These are phyloP conservation scores for Macrobrachium rosenbergii DNA, from an alignment of 1,140 invertebrate genomes.

Conservation along the genomic window DNA sequence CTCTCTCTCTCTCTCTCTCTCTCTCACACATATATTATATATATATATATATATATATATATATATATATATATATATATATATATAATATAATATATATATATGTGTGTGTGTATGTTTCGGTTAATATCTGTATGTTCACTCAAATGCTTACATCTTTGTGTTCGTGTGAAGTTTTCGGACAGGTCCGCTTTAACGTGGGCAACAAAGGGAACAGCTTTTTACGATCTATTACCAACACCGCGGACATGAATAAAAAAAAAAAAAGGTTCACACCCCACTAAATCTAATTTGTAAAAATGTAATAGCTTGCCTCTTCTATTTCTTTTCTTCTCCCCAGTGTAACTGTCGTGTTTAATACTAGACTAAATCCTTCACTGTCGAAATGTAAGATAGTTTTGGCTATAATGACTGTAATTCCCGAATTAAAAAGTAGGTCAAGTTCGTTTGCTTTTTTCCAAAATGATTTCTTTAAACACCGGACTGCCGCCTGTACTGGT, in stretches of 20 bases:
- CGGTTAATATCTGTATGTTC: conserved; percentile 24
- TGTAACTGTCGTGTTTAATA: too few species aligned
- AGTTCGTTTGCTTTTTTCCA: too few species aligned
- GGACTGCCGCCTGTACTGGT: too few species aligned
- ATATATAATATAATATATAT: conserved; percentile 14
- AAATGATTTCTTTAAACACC: too few species aligned
- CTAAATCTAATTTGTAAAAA: too few species aligned
- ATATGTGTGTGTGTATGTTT: conserved; percentile 2
- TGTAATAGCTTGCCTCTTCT: too few species aligned
- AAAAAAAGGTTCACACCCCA: background rate
- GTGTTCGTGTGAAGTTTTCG: conserved; percentile 7
- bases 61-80: conserved; percentile 11
- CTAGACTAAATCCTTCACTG: too few species aligned
- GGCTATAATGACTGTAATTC: too few species aligned
- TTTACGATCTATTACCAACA: too few species aligned
- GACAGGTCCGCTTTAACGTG: background rate
- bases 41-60: conserved; percentile 24
- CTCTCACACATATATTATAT: background rate
- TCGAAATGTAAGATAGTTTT: too few species aligned
- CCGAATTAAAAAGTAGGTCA: too few species aligned
- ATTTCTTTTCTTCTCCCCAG: too few species aligned
- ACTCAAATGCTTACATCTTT: background rate
- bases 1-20: background rate
- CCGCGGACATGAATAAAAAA: conserved; percentile 32
- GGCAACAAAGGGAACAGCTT: conserved; percentile 23